phyloP scores from a whole-genome alignment of 2,888 invertebrate species.

The Clunio marinus region DNA sequence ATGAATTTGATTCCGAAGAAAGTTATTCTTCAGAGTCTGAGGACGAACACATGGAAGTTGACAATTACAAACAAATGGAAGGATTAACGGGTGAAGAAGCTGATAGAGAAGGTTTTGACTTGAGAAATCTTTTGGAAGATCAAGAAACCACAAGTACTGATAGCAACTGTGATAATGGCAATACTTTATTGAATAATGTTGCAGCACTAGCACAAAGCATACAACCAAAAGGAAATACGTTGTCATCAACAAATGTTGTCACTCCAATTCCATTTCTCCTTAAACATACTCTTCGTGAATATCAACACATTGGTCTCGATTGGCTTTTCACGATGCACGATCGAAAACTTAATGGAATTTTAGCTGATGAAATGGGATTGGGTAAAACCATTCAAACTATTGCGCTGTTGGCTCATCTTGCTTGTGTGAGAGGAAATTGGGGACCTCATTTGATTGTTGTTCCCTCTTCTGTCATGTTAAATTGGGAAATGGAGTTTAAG shows the following conservation, averaged over 20 bases:
- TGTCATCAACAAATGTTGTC: conserved; percentile 89
- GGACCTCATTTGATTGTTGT: conserved; percentile 98
- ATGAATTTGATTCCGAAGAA: conserved; percentile 32
- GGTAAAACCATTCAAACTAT: conserved; percentile 98
- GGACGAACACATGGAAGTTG: conserved; percentile 39
- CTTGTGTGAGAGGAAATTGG: conserved; percentile 86
- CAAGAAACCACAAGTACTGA: conserved; percentile 44
- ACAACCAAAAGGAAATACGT: conserved; percentile 96
- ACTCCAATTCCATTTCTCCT: conserved; percentile 91
- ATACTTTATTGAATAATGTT: conserved; percentile 82
- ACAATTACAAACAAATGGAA: conserved; percentile 43
- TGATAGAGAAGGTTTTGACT: conserved; percentile 52
- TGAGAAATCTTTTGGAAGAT: conserved; percentile 58
- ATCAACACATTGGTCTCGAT: conserved; percentile 95
- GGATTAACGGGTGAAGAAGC: conserved; percentile 47
- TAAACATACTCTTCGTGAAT: conserved; percentile 85
- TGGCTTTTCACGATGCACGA: conserved; percentile 97
- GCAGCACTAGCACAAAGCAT: conserved; percentile 92
- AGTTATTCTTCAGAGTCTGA: conserved; percentile 11
- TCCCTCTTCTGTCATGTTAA: conserved; percentile 98
- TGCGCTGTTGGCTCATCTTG: conserved; percentile 87
- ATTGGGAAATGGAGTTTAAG: conserved; percentile 99
- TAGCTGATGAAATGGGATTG: conserved; percentile 96
- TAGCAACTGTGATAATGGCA: conserved; percentile 54
- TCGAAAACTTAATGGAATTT: conserved; percentile 89